These are phyloP conservation scores for Steatornis caripensis DNA, from an alignment of 2,113 vertebrate species.

Conservation along the genomic window DNA sequence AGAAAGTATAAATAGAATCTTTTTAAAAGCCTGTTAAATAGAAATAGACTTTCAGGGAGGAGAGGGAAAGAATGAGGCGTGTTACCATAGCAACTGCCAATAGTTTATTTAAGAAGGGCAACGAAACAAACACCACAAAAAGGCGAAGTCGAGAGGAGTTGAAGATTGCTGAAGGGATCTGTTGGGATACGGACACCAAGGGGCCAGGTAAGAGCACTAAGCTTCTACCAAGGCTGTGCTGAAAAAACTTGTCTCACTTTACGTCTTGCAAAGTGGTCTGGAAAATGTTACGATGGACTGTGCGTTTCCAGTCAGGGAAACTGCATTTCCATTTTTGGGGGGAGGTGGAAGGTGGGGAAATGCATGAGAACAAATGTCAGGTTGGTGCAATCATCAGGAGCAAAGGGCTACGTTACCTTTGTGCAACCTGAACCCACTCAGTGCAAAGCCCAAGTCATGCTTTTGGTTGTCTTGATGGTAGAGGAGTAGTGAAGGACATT, in stretches of 20 bases:
- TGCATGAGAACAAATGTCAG: not conserved
- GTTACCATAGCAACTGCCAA: conserved; percentile 53
- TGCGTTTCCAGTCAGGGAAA: not conserved
- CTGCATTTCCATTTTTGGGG: not conserved
- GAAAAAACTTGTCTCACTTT: not conserved
- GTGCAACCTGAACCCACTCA: not conserved
- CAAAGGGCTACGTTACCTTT: not conserved
- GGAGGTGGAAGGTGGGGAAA: not conserved
- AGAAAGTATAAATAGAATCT: conserved; percentile 46
- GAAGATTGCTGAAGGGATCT: not conserved
- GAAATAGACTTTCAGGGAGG: conserved; percentile 40
- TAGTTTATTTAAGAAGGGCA: conserved; percentile 58
- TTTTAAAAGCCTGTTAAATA: conserved; percentile 30
- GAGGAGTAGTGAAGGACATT: not conserved
- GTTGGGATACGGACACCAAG: not conserved
- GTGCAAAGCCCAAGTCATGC: not conserved
- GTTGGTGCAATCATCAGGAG: not conserved
- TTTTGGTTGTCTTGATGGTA: not conserved
- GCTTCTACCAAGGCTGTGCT: not conserved
- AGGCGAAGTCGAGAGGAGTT: not conserved
- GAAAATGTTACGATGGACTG: not conserved
- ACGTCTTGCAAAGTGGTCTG: not conserved
- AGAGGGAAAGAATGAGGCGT: not conserved
- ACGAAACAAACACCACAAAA: conserved; percentile 49
- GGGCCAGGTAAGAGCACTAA: not conserved